Conservation (phyloP, 2,113 vertebrate genomes). For the Hymenochirus boettgeri region DNA sequence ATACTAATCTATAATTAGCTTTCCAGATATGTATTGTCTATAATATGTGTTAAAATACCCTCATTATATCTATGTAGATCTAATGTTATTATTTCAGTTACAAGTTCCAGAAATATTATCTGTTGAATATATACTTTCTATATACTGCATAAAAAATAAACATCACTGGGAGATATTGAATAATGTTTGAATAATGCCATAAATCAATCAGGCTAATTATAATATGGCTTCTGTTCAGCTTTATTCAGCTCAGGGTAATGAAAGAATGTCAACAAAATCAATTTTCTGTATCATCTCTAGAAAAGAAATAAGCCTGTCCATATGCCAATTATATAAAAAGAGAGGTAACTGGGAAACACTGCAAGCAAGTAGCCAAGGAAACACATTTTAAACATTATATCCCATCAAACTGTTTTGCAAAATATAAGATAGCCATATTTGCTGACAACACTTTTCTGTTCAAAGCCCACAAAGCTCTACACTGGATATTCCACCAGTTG, state of each 20-base stretch:
- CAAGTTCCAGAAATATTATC: no score
- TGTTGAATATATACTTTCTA: no score
- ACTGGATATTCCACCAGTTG: no score
- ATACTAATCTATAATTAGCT: no score
- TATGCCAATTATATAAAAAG: slow-evolving; percentile 4
- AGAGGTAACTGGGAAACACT: not conserved
- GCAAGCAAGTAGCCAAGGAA: not conserved
- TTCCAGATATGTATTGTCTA: no score
- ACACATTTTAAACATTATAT: not conserved
- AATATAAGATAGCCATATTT: no score
- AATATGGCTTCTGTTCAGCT: not conserved
- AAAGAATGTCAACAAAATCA: slow-evolving; percentile 11
- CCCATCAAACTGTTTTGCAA: not conserved
- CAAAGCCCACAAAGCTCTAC: no score
- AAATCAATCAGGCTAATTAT: slow-evolving; percentile 13
- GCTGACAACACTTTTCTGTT: no score
- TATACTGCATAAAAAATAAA: no score
- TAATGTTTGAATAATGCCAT: slow-evolving; percentile 1
- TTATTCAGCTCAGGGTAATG: not conserved
- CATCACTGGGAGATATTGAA: not conserved
- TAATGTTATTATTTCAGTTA: no score
- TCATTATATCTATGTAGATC: no score
- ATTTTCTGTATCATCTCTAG: not conserved
- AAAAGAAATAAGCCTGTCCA: not conserved
- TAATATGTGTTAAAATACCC: no score